phyloP scores from a whole-genome alignment of 2,888 invertebrate genomes.

The Epinotia brunnichana region DNA sequence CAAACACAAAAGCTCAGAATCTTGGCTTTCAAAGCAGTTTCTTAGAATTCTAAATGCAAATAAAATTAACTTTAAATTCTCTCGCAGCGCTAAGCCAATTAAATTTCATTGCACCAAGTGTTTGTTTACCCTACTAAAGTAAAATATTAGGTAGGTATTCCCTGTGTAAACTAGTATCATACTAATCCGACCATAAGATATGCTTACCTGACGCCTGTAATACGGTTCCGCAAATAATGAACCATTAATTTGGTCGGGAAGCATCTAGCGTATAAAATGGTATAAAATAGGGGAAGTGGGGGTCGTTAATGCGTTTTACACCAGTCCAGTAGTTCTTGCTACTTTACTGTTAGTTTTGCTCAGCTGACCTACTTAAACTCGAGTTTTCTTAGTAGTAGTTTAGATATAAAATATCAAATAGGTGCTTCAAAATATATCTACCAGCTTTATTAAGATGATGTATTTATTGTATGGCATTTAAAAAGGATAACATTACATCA shows the following conservation, averaged over 20 bases:
- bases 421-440: background rate
- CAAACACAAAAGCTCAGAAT: slow-evolving; percentile 14
- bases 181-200: slow-evolving; percentile 41
- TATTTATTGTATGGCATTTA: too few species aligned
- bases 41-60: slow-evolving; percentile 28
- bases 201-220: slow-evolving; percentile 36
- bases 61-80: slow-evolving; percentile 30
- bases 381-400: too few species aligned
- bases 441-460: too few species aligned
- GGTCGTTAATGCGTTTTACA: slow-evolving; percentile 32
- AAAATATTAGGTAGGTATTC: slow-evolving; percentile 42
- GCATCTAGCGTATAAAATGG: slow-evolving; percentile 38
- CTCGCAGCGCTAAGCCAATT: slow-evolving; percentile 29
- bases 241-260: slow-evolving; percentile 39
- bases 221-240: slow-evolving; percentile 41
- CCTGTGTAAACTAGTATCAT: slow-evolving; percentile 20
- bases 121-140: slow-evolving; percentile 25
- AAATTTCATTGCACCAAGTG: slow-evolving; percentile 26
- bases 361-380: slow-evolving; percentile 5
- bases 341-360: slow-evolving; percentile 18
- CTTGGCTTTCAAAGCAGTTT: slow-evolving; percentile 24
- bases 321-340: slow-evolving; percentile 4
- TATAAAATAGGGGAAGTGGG: slow-evolving; percentile 28
- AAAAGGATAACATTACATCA: too few species aligned
- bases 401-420: too few species aligned